Evolutionary conservation across 2,113 vertebrate genomes (phyloP), one percentile per base, ranked within the genome.

Genomic region (Carettochelys insculpta): DNA sequence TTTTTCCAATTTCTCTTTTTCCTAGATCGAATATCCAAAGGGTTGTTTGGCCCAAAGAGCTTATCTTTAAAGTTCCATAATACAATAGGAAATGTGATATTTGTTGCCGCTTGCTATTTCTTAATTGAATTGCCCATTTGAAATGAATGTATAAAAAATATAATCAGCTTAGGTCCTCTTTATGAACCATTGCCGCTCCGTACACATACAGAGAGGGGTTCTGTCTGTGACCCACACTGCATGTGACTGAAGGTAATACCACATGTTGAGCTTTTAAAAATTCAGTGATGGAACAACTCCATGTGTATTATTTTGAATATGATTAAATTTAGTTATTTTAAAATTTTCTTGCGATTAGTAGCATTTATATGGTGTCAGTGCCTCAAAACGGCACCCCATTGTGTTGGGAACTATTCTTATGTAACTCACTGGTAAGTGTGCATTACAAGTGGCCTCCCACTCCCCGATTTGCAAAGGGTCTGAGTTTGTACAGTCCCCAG

Each of bases 281-380:
- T 52, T 43, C 53, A 61, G 52, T 43, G 52, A 4, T 22, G 4
- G 58, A n/a, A 61, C 29, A 61, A n/a, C 12, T 19, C 58, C 8
- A 13, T 17, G 3, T 68, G 56, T 2, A 5, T 16, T 43, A 38
- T 13, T 54, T 43, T 1, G 16, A 56, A n/a, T 3, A 6, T 54
- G 29, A 71, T 0, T 0, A 84, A 34, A 1, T 4, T 11, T 12
- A 52, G 25, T 52, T 89, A 19, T 50, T 54, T 76, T 61, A 25
- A 68, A 34, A 41, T 34, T 17, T 58, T 29, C 20, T 68, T 38
- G 41, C 38, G 19, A 38, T 13, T 13, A 73, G 12, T 25, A 73
- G 25, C 68, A 73, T 73, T 73, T 43, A 41, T 41, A 73, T 2
- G 9, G 11, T 73, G 68, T 38, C 25, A 25, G 68, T 73, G n/a